Evolutionary conservation across 2,113 vertebrate species (phyloP).

Genomic region (Neotragus pygmaeus): DNA sequence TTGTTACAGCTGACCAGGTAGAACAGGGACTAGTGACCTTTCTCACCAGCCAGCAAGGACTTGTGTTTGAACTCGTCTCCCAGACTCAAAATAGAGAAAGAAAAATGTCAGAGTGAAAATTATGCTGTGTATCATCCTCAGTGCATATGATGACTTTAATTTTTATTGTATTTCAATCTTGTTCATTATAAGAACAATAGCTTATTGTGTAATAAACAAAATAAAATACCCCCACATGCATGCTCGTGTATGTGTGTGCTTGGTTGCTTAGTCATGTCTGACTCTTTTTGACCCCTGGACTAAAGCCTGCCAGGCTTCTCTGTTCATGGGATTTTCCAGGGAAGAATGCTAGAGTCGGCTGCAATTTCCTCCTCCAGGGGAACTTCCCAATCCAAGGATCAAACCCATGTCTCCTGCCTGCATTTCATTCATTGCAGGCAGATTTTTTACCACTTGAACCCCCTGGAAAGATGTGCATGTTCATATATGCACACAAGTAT

Average conservation of each 20-base stretch:
- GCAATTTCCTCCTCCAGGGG: neutral
- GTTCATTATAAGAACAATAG: neutral
- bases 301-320: neutral
- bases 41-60: neutral
- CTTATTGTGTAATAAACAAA: neutral
- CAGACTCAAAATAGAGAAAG: neutral
- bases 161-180: conserved; percentile 19
- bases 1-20: neutral
- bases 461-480: neutral
- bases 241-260: neutral
- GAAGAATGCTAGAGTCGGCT: neutral
- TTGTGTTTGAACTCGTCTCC: neutral
- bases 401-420: neutral
- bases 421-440: neutral
- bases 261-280: rapidly evolving
- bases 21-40: neutral
- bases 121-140: neutral
- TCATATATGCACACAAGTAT: neutral
- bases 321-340: neutral
- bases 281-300: neutral
- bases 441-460: neutral
- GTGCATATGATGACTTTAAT: neutral
- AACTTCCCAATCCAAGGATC: neutral
- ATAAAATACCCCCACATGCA: neutral
- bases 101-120: conserved; percentile 25